Evolutionary conservation across 2,113 vertebrate genomes (phyloP).

Genomic region (Ivindomyrus marchei): DNA sequence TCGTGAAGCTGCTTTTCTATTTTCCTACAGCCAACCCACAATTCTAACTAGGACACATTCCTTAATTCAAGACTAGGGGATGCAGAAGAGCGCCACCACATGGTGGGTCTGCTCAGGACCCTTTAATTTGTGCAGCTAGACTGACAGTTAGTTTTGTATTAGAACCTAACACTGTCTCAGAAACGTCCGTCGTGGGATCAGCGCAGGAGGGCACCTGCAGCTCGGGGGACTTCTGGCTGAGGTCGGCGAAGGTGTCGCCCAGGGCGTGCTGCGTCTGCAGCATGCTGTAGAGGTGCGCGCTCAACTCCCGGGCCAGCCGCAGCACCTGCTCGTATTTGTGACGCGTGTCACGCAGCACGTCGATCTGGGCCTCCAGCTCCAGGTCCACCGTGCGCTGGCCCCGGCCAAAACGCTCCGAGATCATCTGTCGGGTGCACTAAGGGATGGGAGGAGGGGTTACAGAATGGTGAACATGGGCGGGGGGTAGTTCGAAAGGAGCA

Average conservation of each 20-base stretch:
- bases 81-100: not conserved
- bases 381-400: conserved; percentile 83
- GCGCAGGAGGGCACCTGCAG: conserved; percentile 61
- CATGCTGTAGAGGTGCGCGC: conserved; percentile 74
- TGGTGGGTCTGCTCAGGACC: not conserved
- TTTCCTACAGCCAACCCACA: not conserved
- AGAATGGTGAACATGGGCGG: not conserved
- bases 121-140: not conserved
- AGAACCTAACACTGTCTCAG: not conserved
- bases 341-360: conserved; percentile 78
- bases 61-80: not conserved
- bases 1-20: not conserved
- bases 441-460: not conserved
- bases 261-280: conserved; percentile 78
- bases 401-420: conserved; percentile 75
- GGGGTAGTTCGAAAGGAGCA: not conserved
- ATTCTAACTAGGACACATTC: not conserved
- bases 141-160: not conserved
- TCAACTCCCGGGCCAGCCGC: conserved; percentile 69
- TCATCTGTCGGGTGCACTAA: conserved; percentile 78
- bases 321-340: conserved; percentile 75
- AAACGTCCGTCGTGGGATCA: not conserved
- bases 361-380: conserved; percentile 80
- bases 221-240: conserved; percentile 77
- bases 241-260: conserved; percentile 76